A percentile compares a stretch with the other conserved stretches of the same genome.
Conservation (phyloP, 2,797 vertebrate genomes). For the Choloepus didactylus region DNA sequence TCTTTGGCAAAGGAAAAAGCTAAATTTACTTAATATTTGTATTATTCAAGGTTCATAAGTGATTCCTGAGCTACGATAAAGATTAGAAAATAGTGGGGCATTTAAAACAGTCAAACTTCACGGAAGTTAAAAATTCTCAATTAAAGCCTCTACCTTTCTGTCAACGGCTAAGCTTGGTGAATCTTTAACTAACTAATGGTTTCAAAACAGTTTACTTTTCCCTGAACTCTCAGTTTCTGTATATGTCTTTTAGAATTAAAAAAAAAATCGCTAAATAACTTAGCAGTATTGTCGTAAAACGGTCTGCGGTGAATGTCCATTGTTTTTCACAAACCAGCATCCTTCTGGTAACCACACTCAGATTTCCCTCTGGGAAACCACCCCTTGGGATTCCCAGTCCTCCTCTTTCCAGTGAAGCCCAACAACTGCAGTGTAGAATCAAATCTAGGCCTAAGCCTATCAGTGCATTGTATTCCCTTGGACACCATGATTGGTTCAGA, state of each 20-base stretch:
- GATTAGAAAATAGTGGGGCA: conserved; percentile 15
- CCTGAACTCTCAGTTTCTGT: conserved; percentile 1
- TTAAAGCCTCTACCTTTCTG: conserved; percentile 11
- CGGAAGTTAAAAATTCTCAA: conserved; percentile 38
- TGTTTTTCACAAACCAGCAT: background rate
- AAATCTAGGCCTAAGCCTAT: conserved; percentile 35
- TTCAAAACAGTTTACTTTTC: conserved; percentile 48
- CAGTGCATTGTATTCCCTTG: background rate
- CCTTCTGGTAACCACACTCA: conserved; percentile 17
- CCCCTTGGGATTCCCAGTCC: background rate
- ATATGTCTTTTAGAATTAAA: conserved; percentile 29
- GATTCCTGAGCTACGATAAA: conserved; percentile 8
- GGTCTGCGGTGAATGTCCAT: background rate
- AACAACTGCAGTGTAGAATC: background rate
- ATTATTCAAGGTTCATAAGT: conserved; percentile 31
- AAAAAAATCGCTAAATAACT: conserved; percentile 29
- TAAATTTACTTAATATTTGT: conserved; percentile 34
- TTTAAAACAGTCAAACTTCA: background rate
- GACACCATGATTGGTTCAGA: conserved; percentile 2
- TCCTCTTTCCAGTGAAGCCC: background rate
- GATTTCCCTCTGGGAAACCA: background rate
- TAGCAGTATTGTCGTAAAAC: background rate
- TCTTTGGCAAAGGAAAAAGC: conserved; percentile 17
- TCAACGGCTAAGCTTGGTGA: conserved; percentile 23
- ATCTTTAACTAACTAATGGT: conserved; percentile 58